A percentile compares a stretch with the other conserved stretches of the same genome.
Evolutionary conservation across 2,888 invertebrate genomes (phyloP).

Genomic region (Tridacna gigas): DNA sequence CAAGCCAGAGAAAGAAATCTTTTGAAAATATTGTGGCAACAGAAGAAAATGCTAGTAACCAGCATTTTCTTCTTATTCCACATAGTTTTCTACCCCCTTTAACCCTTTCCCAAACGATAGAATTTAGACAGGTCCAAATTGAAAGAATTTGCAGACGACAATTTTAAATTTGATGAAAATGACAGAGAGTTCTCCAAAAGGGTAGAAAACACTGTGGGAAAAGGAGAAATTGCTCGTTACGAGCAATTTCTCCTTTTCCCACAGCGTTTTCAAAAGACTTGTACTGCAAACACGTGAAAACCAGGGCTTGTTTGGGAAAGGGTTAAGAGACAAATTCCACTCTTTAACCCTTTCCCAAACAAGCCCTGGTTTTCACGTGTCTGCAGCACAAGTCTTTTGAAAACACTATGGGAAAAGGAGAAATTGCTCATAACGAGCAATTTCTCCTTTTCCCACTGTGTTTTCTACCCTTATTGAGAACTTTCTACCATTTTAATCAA

Average conservation of each 20-base stretch:
- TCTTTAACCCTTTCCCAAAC: neutral
- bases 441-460: neutral
- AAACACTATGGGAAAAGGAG: neutral
- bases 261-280: neutral
- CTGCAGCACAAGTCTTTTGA: neutral
- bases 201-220: neutral
- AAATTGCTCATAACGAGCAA: neutral
- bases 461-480: neutral
- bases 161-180: too few relatives aligned
- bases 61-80: too few relatives aligned
- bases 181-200: too few relatives aligned
- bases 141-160: too few relatives aligned
- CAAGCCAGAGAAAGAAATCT: too few relatives aligned
- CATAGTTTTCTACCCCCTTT: too few relatives aligned
- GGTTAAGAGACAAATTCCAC: neutral
- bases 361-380: neutral
- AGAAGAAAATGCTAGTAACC: too few relatives aligned
- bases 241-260: neutral
- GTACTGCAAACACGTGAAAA: too few relatives aligned
- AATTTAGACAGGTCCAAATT: too few relatives aligned
- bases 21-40: too few relatives aligned
- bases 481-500: too few relatives aligned
- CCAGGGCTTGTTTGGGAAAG: neutral
- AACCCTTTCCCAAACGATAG: too few relatives aligned
- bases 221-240: neutral